These are phyloP conservation scores for Vicugna pacos DNA, from an alignment of 2,113 vertebrate species.

Conservation along the genomic window DNA sequence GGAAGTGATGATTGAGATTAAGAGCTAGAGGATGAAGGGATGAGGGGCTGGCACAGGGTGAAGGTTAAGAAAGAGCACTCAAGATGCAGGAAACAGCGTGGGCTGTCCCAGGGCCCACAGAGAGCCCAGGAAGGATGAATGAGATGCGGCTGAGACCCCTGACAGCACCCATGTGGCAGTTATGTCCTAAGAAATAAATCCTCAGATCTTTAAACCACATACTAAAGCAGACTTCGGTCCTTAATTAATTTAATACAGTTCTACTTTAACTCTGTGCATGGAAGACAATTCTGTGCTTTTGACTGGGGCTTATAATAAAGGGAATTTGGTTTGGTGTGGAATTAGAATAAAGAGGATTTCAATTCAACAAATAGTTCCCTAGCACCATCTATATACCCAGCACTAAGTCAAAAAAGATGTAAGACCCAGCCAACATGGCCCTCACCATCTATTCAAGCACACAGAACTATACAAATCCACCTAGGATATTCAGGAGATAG, in stretches of 20 bases:
- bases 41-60: accelerated
- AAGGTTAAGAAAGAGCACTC: not conserved
- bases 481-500: not conserved
- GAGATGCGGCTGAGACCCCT: not conserved
- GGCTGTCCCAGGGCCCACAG: not conserved
- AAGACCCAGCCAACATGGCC: not conserved
- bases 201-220: not conserved
- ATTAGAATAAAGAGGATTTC: slow-evolving; percentile 41
- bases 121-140: not conserved
- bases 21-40: not conserved
- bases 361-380: not conserved
- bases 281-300: slow-evolving; percentile 10
- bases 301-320: not conserved
- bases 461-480: not conserved
- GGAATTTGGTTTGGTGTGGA: not conserved
- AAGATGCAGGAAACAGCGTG: not conserved
- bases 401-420: not conserved
- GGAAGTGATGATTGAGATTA: not conserved
- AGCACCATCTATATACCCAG: not conserved
- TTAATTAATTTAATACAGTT: not conserved
- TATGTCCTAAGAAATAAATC: not conserved
- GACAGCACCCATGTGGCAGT: not conserved
- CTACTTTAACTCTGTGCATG: not conserved
- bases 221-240: not conserved
- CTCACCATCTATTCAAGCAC: not conserved